Base-by-base conservation (phyloP, 2,113 vertebrate genomes). In the Platichthys flesus region DNA sequence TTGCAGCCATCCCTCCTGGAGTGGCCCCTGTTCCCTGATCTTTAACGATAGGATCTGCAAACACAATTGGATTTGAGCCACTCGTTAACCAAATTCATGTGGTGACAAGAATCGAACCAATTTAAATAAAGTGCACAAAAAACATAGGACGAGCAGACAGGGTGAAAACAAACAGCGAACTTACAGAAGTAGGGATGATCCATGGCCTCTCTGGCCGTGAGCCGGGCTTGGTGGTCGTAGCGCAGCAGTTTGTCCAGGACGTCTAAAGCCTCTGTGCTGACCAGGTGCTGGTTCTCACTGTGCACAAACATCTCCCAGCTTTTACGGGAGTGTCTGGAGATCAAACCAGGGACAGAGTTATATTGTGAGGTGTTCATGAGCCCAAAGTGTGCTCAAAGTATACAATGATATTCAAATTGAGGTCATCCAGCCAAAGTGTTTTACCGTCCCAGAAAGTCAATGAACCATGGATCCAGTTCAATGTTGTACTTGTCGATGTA, bases 301-400 rank as follows among this genome's bases (percentile, higher is more conserved):
- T 96, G 95, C 78, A 96, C 95, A 58, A 96, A 96, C 66, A 95
- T 92, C 74, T 96, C 95, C 95, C 95, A 96, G 81, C 95, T 94
- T 91, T 96, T 96, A 76, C 95, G 94, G 0, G 95, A 96, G 90
- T 96, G 95, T 78, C 95, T 96, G 68, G 1, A n/a, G 26, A 55
- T 63, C n/a, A 57, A 31, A 67, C 1, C 45, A 21, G 9, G 1
- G 15, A 49, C 8, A 3, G 47, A 51, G 47, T 31, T 3, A 51
- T 24, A 21, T 35, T 12, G 16, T 1, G 20, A 40, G 35, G 0
- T 54, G 31, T 64, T 15, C 4, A 51, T 40, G 5, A n/a, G 3
- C 3, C 14, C 16, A 15, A 23, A 54, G 8, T 21, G n/a, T n/a
- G 26, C 18, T 15, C 7, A 24, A 26, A 79, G 64, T 14, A 63